Evolutionary conservation across 2,888 invertebrate genomes (phyloP), one percentile per base, ranked within the genome.

Genomic region (Eupithecia inturbata): DNA sequence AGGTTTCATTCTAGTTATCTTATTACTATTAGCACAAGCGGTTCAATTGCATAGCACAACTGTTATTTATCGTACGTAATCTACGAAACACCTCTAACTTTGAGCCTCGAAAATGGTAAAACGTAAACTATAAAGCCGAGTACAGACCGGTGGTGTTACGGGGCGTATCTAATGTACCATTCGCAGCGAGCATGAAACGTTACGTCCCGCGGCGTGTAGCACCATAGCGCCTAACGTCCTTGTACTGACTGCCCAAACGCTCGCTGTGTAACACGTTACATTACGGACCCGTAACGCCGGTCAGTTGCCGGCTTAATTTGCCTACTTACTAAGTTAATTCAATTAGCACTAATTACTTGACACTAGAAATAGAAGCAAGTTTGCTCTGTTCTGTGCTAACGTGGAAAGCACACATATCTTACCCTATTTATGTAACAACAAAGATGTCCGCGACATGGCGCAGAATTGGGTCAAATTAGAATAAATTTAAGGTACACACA

Each of bases 21-120:
- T 69, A 60, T n/a, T 63, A 63, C 41, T 53, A 36, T 70, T 67
- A 70, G 60, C 73, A 70, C 66, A 45, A 19, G 19, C 45, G 67
- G 33, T 62, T 36, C 7, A 36, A 33, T 19, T 31, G 62, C 31
- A 31, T 31, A 10, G 63, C 22, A 33, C 31, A 5, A 16, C 63
- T 4, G 36, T 64, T 64, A 36, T 64, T 64, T 33, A 64, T 36
- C 63, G 36, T 31, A 33, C 31, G n/a, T 33, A 3, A 33, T 33
- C n/a, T 33, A 64, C 33, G 28, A 36, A 33, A 64, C 33, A 3
- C 9, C 63, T 36, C 33, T 7, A 36, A n/a, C n/a, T 62, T 31
- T 19, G 6, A 53, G 22, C 12, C 22, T 14, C 26, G 12, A 53
- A 53, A 53, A 53, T 22, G 2, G 19, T 19, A 45, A 45, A 49